Percentiles rank a stretch among this genome's conserved stretches.
phyloP scores from a whole-genome alignment of 2,888 invertebrate species.

The Athetis lepigone region DNA sequence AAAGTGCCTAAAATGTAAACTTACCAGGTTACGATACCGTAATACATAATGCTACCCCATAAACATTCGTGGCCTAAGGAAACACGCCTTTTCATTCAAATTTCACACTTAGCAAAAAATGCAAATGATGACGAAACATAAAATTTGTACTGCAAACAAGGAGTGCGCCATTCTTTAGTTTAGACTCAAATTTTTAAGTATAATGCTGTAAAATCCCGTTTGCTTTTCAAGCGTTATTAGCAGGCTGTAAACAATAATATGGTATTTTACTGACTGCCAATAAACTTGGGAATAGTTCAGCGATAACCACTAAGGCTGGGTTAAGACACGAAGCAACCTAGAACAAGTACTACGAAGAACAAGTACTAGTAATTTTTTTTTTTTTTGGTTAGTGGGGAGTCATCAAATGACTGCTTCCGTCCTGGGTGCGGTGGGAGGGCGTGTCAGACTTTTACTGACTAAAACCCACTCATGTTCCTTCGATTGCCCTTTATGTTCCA shows the following conservation, averaged over 20 bases:
- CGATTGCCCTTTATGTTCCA: no score
- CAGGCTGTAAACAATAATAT: background rate
- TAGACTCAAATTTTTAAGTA: constrained; percentile 21
- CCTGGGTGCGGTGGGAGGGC: no score
- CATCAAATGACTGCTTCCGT: no score
- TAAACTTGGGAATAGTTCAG: background rate
- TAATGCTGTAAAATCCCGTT: constrained; percentile 42
- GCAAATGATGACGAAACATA: constrained; percentile 47
- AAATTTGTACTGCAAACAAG: constrained; percentile 42
- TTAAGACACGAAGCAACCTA: no score
- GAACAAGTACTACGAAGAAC: no score
- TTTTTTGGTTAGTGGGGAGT: no score
- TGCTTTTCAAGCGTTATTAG: constrained; percentile 22
- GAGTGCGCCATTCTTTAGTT: constrained; percentile 25
- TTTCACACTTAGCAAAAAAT: constrained; percentile 49
- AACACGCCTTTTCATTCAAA: constrained; percentile 44
- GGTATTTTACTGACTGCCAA: background rate
- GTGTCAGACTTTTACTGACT: no score
- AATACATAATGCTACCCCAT: constrained; percentile 17
- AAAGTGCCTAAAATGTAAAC: constrained; percentile 2
- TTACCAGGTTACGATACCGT: constrained; percentile 30
- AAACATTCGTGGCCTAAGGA: constrained; percentile 24
- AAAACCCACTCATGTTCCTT: no score
- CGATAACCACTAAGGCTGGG: background rate
- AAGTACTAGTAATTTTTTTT: no score